phyloP scores from a whole-genome alignment of 2,797 vertebrate genomes.

The Pseudochaenichthys georgianus region DNA sequence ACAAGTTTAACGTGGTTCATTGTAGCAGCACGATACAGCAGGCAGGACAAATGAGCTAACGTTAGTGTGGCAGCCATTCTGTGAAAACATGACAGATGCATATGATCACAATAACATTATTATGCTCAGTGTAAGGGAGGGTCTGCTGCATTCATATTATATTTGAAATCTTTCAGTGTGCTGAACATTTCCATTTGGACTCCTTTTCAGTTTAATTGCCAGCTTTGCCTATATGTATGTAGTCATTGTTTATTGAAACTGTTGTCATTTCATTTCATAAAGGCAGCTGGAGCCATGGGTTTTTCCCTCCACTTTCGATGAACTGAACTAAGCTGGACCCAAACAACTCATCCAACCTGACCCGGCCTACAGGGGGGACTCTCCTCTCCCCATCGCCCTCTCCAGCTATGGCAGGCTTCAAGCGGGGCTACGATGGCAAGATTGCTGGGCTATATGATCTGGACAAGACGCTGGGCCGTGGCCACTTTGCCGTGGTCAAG shows the following conservation, averaged over 20 bases:
- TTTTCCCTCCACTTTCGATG: conserved; percentile 80
- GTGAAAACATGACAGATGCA: conserved; percentile 50
- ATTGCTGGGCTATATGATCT: conserved; percentile 98
- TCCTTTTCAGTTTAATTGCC: background rate
- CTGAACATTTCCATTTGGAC: background rate
- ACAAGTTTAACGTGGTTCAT: background rate
- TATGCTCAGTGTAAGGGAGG: background rate
- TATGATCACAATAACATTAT: too few relatives aligned
- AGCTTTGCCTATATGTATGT: background rate
- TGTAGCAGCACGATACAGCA: conserved; percentile 2
- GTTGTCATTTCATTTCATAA: conserved; percentile 44
- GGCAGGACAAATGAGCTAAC: conserved; percentile 6
- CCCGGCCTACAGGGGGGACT: conserved; percentile 61
- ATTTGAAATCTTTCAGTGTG: background rate
- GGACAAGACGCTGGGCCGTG: conserved; percentile 97
- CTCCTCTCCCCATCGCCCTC: conserved; percentile 57
- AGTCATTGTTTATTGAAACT: background rate
- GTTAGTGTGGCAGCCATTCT: conserved; percentile 43
- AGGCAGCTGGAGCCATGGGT: conserved; percentile 87
- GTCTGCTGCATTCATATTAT: background rate
- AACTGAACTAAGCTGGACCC: conserved; percentile 86
- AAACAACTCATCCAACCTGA: conserved; percentile 56
- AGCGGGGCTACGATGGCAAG: conserved; percentile 97
- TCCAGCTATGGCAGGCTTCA: conserved; percentile 94
- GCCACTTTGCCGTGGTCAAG: conserved; percentile 98